Percentiles rank a stretch among this genome's conserved stretches.
phyloP scores from a whole-genome alignment of 2,113 vertebrate species.

The Parotia lawesii region DNA sequence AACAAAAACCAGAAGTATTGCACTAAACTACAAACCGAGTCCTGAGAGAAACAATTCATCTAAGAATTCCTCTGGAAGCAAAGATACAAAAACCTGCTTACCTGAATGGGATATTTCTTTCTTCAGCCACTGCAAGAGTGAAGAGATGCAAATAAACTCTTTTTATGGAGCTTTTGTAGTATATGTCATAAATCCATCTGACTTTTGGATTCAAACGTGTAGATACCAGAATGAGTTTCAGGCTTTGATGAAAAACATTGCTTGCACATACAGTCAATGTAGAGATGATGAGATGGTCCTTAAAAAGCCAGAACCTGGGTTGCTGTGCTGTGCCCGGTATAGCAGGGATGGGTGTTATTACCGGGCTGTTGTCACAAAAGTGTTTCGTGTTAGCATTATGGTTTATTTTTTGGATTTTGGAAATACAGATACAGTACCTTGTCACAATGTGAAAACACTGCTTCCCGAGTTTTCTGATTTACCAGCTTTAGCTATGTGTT shows the following conservation, averaged over 20 bases:
- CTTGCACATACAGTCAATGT: slow-evolving; percentile 65
- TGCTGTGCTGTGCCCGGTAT: slow-evolving; percentile 85
- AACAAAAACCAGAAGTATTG: background rate
- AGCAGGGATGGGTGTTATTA: slow-evolving; percentile 83
- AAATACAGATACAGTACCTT: slow-evolving; percentile 82
- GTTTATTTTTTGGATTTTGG: slow-evolving; percentile 91
- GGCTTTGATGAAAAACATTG: slow-evolving; percentile 77
- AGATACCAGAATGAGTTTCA: slow-evolving; percentile 78
- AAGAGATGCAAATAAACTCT: slow-evolving; percentile 69
- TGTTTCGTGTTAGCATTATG: slow-evolving; percentile 63
- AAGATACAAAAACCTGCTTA: background rate
- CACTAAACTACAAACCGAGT: background rate
- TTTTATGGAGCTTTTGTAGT: slow-evolving; percentile 77
- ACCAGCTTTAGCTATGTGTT: slow-evolving; percentile 81
- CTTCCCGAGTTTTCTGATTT: slow-evolving; percentile 75
- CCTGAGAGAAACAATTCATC: background rate
- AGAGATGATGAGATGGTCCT: slow-evolving; percentile 77
- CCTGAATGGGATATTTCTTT: background rate
- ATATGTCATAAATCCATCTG: slow-evolving; percentile 78
- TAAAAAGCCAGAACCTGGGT: slow-evolving; percentile 76
- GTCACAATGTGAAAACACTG: slow-evolving; percentile 79
- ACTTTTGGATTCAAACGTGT: slow-evolving; percentile 84
- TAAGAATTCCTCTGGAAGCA: background rate
- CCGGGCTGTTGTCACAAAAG: slow-evolving; percentile 77
- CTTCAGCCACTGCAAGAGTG: slow-evolving; percentile 35